A percentile compares a stretch with the other conserved stretches of the same genome.
Conservation (phyloP, 2,113 vertebrate species). For the Galemys pyrenaicus region DNA sequence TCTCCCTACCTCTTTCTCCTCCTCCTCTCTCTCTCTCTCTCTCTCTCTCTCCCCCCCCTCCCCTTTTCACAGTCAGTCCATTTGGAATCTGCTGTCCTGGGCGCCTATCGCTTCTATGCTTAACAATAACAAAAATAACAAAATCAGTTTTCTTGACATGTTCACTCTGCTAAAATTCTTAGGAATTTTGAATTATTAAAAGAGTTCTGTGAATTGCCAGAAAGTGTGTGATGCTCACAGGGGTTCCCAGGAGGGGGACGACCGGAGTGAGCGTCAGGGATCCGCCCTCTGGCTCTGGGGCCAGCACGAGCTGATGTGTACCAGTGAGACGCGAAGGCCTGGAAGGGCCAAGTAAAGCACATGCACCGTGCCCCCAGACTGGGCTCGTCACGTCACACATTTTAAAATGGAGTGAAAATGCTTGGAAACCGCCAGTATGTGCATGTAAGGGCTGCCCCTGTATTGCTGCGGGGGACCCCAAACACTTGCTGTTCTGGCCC, state of each 20-base stretch:
- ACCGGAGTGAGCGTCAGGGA: background rate
- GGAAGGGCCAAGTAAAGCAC: background rate
- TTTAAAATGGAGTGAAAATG: background rate
- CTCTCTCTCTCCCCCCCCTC: too few relatives aligned
- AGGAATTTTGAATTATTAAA: too few relatives aligned
- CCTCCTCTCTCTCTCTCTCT: too few relatives aligned
- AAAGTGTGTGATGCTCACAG: background rate
- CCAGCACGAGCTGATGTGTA: too few relatives aligned
- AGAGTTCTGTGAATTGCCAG: background rate
- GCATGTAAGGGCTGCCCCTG: accelerated
- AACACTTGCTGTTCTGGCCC: background rate
- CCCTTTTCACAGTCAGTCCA: background rate
- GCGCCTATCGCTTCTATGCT: background rate
- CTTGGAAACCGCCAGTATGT: background rate
- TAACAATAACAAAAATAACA: background rate
- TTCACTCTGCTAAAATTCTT: too few relatives aligned
- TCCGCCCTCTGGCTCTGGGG: background rate
- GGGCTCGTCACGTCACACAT: background rate
- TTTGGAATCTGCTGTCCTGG: background rate
- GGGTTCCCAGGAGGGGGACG: background rate
- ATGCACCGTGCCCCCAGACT: background rate
- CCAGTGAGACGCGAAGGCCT: background rate
- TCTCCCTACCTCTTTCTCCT: too few relatives aligned
- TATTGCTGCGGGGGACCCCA: too few relatives aligned
- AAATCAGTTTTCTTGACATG: background rate